Base-by-base conservation (phyloP, 2,113 vertebrate genomes). In the Entomyzon cyanotis region DNA sequence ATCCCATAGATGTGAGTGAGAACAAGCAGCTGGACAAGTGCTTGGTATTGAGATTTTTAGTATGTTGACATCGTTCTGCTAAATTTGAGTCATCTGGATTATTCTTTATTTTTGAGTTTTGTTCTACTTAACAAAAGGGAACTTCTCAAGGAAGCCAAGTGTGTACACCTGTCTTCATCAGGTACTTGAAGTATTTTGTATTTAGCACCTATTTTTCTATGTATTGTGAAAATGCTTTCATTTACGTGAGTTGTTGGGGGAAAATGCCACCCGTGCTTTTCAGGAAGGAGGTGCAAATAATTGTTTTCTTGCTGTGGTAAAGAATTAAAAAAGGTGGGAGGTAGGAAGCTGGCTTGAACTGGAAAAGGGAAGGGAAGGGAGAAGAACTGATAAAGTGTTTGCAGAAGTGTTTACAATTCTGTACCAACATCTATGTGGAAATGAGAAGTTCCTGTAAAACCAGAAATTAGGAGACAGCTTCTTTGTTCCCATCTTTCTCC, bases 11-110 rank as follows among this genome's bases (percentile, higher is more conserved):
- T 15, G 17, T 18, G n/a, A 37, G 18, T 44, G 55, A 67, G 64
- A 74, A 27, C 25, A 8, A 0, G 0, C 7, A 31, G n/a, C 68
- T 46, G n/a, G 9, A 46, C 0, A 0, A 64, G 28, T 4, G 10
- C 33, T 58, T 3, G 2, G 10, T n/a, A 5, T 53, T 65, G 55
- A 52, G 11, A 1, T 31, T 70, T 87, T 62, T 35, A 2, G 2
- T 7, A 9, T 41, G 15, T 50, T 3, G 7, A 8, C 21, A 9
- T 16, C 46, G 44, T 15, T 75, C 41, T 92, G 55, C 50, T 39
- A 21, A 62, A 46, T n/a, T 67, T 0, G 1, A 65, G 23, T 68
- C 5, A 19, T 35, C 10, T 46, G 62, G 28, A 23, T 88, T 65
- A 30, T 37, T 71, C 49, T 79, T 78, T 55, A 10, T 30, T 76